Base-by-base conservation (phyloP, 1,140 invertebrate genomes). In the Ceratosolen fusciceps region DNA sequence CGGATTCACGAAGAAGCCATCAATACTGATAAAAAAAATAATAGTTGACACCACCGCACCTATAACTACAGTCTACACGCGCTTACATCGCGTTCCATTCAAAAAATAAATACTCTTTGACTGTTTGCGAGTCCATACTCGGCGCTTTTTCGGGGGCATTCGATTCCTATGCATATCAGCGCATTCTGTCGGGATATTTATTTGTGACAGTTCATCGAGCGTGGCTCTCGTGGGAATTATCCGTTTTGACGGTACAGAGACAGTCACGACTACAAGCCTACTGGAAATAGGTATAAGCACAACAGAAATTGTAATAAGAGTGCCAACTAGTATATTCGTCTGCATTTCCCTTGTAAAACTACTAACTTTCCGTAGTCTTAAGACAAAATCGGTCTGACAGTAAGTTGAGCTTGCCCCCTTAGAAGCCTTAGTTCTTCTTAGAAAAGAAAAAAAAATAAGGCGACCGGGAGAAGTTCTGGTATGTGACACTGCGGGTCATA, bases 271-370 rank as follows among this genome's bases (percentile, higher is more conserved):
- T 7, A n/a, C 31, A n/a, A n/a, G 1, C 7, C 10, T 43, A 74
- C 24, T 62, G 7, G n/a, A 56, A 62, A 19, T 65, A 65, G 37
- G 56, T 62, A 43, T 21, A 74, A 19, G 39, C 8, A 10, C 2
- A 74, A 74, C 47, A 39, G 56, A 74, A 74, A 74, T 62, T 74
- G 16, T 2, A 62, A 43, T 19, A 74, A 29, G 37, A 62, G 37
- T 43, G 31, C 14, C 14, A 31, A 24, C 16, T 39, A 2, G 14
- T 1, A 62, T 58, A 29, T 58, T 31, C 34, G 4, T 21, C 0
- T 52, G 19, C 21, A 73, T 73, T 73, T 73, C 58, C 31, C 29
- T 73, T 73, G 31, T 52, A 58, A 54, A 73, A 73, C 31, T 54
- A 31, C 31, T 2, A 73, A 73, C 29, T 56, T 37, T 73, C 31